A percentile compares a stretch with the other conserved stretches of the same genome.
These are phyloP conservation scores for Mungos mungo DNA, from an alignment of 2,113 vertebrate genomes.

Conservation along the genomic window DNA sequence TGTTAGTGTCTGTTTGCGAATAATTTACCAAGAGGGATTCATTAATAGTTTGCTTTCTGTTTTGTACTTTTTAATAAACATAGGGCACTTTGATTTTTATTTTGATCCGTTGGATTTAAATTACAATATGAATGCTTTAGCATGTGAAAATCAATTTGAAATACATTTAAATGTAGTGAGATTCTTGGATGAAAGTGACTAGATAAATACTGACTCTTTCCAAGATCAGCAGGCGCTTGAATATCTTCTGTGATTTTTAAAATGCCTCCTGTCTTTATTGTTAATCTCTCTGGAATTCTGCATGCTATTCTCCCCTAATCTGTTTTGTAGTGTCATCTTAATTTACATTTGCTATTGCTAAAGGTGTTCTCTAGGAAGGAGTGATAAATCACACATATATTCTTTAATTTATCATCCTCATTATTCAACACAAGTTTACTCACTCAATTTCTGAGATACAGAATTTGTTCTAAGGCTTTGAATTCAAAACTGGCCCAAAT, in stretches of 20 bases:
- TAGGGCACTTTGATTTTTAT: slow-evolving; percentile 46
- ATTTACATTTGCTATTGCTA: slow-evolving; percentile 59
- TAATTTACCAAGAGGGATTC: slow-evolving; percentile 53
- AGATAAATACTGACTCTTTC: slow-evolving; percentile 44
- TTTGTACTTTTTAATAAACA: slow-evolving; percentile 62
- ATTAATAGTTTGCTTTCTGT: slow-evolving; percentile 44
- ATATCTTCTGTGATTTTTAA: slow-evolving; percentile 22
- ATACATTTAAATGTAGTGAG: slow-evolving; percentile 21
- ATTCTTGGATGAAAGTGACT: slow-evolving; percentile 33
- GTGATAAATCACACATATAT: slow-evolving; percentile 54
- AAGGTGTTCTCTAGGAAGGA: slow-evolving; percentile 59
- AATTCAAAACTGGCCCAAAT: slow-evolving; percentile 68
- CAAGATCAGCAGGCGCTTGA: background rate
- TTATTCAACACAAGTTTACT: slow-evolving; percentile 42
- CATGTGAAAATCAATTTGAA: slow-evolving; percentile 49
- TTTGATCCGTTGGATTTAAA: slow-evolving; percentile 54
- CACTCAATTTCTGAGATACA: background rate
- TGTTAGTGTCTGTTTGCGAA: slow-evolving; percentile 14
- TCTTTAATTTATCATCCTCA: slow-evolving; percentile 47
- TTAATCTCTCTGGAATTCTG: slow-evolving; percentile 12
- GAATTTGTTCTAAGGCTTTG: slow-evolving; percentile 51
- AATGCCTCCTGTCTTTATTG: background rate
- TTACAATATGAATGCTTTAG: slow-evolving; percentile 13
- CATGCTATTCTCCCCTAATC: slow-evolving; percentile 17
- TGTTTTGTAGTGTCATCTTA: slow-evolving; percentile 42